Percentiles rank a stretch among this genome's conserved stretches.
These are phyloP conservation scores for Alectoris magna DNA, from an alignment of 2,797 vertebrate species.

Conservation along the genomic window DNA sequence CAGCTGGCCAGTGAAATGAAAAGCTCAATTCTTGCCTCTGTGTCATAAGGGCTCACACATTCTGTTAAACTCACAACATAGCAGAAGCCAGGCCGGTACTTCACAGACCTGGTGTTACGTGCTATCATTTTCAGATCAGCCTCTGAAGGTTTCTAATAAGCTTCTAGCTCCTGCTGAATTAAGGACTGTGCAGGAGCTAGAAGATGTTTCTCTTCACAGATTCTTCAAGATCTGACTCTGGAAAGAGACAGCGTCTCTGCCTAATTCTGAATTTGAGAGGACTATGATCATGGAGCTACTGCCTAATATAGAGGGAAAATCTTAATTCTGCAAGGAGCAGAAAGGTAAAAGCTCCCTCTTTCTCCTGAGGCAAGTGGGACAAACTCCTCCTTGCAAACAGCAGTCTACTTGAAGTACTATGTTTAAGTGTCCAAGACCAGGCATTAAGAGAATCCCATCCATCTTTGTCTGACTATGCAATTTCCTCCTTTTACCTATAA, in stretches of 20 bases:
- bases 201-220: neutral
- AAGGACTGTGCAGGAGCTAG: neutral
- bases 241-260: neutral
- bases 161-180: neutral
- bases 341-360: neutral
- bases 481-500: neutral
- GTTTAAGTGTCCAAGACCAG: neutral
- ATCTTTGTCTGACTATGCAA: neutral
- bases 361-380: neutral
- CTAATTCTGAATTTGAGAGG: neutral
- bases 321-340: neutral
- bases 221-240: neutral
- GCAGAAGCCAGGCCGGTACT: neutral
- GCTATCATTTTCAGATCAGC: neutral
- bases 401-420: neutral
- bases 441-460: neutral
- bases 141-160: neutral
- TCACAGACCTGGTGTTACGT: neutral
- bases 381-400: neutral
- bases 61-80: neutral
- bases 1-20: neutral
- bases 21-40: neutral
- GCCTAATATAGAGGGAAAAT: neutral
- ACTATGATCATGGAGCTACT: neutral
- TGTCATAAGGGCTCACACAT: neutral